These are phyloP conservation scores for Uloborus plumipes DNA, from an alignment of 2,888 invertebrate genomes.

Conservation along the genomic window DNA sequence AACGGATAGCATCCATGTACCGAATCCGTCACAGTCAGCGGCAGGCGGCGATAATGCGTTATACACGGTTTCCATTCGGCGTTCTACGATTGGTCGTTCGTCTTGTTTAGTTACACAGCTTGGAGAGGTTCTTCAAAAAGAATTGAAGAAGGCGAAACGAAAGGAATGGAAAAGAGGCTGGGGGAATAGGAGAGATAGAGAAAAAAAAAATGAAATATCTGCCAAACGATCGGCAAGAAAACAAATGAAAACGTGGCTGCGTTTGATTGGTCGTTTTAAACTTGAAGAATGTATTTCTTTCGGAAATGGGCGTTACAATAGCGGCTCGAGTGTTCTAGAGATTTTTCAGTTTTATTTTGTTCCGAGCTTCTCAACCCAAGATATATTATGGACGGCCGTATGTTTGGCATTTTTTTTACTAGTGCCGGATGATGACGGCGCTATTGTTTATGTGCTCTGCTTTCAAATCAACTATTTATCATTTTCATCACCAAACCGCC, in stretches of 20 bases:
- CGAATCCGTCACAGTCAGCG: constrained; percentile 58
- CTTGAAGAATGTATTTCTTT: constrained; percentile 62
- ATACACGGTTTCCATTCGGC: constrained; percentile 59
- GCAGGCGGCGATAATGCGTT: constrained; percentile 64
- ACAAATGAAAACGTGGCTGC: constrained; percentile 63
- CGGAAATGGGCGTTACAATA: constrained; percentile 57
- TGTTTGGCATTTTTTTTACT: constrained; percentile 32
- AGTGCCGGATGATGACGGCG: constrained; percentile 29
- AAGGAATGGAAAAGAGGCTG: constrained; percentile 5
- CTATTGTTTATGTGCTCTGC: constrained; percentile 50
- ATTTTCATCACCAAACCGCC: constrained; percentile 28
- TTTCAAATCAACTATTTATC: constrained; percentile 53
- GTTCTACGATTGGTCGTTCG: constrained; percentile 53
- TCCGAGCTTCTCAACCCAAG: constrained; percentile 25
- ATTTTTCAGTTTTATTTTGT: constrained; percentile 53
- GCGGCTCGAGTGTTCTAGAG: constrained; percentile 57
- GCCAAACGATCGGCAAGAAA: constrained; percentile 56
- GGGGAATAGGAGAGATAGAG: constrained; percentile 7
- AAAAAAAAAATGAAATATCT: constrained; percentile 22
- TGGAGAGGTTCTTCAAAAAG: constrained; percentile 35
- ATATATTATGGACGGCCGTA: constrained; percentile 49
- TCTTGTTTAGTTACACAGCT: constrained; percentile 56
- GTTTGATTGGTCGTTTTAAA: constrained; percentile 64
- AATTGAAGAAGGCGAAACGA: constrained; percentile 39
- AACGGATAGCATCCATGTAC: constrained; percentile 59